phyloP scores from a whole-genome alignment of 2,888 invertebrate genomes.

The Scelioninae gen. 2 region DNA sequence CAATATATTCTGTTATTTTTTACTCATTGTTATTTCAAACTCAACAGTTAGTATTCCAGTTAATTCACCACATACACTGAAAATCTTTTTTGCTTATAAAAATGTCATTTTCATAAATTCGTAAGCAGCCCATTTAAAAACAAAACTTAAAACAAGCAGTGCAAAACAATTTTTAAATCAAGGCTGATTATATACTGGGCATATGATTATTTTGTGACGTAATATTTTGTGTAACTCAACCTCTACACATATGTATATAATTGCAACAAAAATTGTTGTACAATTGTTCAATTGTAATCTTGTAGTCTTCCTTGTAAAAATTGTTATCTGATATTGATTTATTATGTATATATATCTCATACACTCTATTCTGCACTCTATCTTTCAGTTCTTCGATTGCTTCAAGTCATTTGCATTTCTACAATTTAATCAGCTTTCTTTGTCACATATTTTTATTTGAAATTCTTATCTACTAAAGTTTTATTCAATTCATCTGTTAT shows the following conservation, averaged over 20 bases:
- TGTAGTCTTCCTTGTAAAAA: not conserved
- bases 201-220: constrained; percentile 30
- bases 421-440: constrained; percentile 3
- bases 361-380: too few relatives aligned
- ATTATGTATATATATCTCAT: too few relatives aligned
- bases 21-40: not conserved
- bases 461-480: constrained; percentile 13
- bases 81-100: too few relatives aligned
- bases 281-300: not conserved
- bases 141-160: too few relatives aligned
- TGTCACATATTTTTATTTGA: not conserved
- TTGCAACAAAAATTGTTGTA: too few relatives aligned
- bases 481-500: constrained; percentile 3
- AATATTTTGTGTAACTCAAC: constrained; percentile 17
- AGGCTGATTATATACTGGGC: not conserved
- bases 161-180: constrained; percentile 10
- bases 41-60: not conserved
- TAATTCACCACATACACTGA: not conserved
- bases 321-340: too few relatives aligned
- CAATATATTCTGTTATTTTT: not conserved
- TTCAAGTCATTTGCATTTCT: not conserved
- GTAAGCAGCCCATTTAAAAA: not conserved
- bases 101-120: not conserved
- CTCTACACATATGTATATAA: too few relatives aligned
- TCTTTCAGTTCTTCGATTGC: too few relatives aligned